These are phyloP conservation scores for Stichopus chloronotus DNA, from an alignment of 35 echinoderm and acorn worm genomes.

Conservation along the genomic window DNA sequence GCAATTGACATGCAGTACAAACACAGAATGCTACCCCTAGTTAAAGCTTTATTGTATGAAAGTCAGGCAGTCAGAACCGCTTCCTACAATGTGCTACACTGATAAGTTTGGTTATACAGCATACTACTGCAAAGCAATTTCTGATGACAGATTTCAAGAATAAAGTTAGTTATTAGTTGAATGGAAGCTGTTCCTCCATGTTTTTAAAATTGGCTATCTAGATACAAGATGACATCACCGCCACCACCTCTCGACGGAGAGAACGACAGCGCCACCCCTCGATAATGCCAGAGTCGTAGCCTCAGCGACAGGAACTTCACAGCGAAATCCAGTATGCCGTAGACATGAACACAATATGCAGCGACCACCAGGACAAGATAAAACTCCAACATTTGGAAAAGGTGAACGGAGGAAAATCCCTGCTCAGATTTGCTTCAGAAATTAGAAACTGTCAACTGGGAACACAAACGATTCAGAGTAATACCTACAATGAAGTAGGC, in stretches of 20 bases:
- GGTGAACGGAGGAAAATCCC: not conserved
- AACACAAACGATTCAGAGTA: not conserved
- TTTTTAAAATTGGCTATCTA: no score
- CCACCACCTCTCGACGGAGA: no score
- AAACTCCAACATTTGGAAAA: conserved; percentile 26
- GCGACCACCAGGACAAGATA: conserved; percentile 26
- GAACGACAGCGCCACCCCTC: not conserved
- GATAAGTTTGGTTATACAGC: no score
- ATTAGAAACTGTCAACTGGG: not conserved
- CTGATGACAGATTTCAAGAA: no score
- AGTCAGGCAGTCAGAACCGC: no score
- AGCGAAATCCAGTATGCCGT: conserved; percentile 53
- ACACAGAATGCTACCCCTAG: not conserved
- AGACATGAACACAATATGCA: conserved; percentile 18
- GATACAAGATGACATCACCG: no score
- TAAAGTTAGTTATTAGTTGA: no score
- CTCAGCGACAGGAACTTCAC: conserved; percentile 20
- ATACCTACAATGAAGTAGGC: not conserved
- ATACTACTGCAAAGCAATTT: no score
- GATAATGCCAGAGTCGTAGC: conserved; percentile 42
- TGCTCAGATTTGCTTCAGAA: not conserved
- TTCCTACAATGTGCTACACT: no score
- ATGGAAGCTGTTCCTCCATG: no score
- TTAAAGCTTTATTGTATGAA: no score
- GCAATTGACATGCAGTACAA: not conserved